Conservation (phyloP, 35 echinoderm and acorn worm species). For the Strongylocentrotus purpuratus region DNA sequence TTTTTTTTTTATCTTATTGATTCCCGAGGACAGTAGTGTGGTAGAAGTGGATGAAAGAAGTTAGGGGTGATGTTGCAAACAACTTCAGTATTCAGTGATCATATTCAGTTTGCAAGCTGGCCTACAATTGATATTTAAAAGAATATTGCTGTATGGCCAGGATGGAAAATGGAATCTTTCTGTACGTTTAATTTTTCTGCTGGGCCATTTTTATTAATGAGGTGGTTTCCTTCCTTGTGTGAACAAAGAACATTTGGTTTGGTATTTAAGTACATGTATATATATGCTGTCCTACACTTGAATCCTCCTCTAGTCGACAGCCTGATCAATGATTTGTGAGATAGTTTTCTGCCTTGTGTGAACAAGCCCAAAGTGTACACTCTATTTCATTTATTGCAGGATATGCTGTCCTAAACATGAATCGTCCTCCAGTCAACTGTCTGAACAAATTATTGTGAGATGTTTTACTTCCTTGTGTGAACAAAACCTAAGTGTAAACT, state of each 20-base stretch:
- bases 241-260: neutral
- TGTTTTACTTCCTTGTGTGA: neutral
- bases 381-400: slow-evolving; percentile 28
- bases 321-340: slow-evolving; percentile 54
- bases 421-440: slow-evolving; percentile 71
- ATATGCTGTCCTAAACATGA: slow-evolving; percentile 53
- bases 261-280: no score
- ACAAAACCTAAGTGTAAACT: neutral
- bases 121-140: no score
- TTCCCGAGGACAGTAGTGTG: no score
- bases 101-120: no score
- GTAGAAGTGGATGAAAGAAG: no score
- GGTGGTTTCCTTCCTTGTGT: neutral
- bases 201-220: neutral
- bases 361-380: neutral
- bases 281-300: slow-evolving; percentile 53
- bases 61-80: no score
- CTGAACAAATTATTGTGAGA: slow-evolving; percentile 66
- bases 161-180: no score
- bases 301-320: slow-evolving; percentile 70
- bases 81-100: no score
- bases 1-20: no score
- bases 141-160: no score
- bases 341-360: neutral
- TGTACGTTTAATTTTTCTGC: no score